Evolutionary conservation across 1,140 invertebrate genomes (phyloP).

Genomic region (Nilaparvata lugens): DNA sequence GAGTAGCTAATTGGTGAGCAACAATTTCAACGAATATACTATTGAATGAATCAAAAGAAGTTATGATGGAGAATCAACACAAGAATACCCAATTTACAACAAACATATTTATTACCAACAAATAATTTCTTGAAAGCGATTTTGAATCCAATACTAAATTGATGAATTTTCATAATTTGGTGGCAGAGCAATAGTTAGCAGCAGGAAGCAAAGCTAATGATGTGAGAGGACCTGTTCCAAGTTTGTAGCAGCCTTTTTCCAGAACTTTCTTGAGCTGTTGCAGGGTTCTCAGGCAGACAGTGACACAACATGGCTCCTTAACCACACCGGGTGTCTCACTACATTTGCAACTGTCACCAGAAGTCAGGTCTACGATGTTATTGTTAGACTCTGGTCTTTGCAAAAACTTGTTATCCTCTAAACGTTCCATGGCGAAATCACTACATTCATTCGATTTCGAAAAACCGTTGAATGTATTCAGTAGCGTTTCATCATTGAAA

Average conservation of each 20-base stretch:
- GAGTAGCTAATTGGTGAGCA: too few relatives aligned
- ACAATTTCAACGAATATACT: too few relatives aligned
- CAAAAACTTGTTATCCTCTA: neutral
- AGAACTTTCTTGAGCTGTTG: constrained; percentile 26
- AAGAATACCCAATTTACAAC: too few relatives aligned
- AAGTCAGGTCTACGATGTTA: neutral
- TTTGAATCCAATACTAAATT: too few relatives aligned
- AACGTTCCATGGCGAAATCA: neutral
- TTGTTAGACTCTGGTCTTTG: neutral
- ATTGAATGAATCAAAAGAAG: too few relatives aligned
- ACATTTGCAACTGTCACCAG: neutral
- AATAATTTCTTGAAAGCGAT: too few relatives aligned
- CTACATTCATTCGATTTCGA: neutral
- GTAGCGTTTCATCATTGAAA: neutral
- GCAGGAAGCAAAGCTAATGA: too few relatives aligned
- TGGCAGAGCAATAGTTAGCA: too few relatives aligned
- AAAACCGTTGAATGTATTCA: neutral
- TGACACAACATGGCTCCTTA: constrained; percentile 26
- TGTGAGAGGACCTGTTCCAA: neutral
- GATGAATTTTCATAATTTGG: too few relatives aligned
- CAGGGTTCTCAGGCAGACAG: constrained; percentile 30
- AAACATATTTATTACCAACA: too few relatives aligned
- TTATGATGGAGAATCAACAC: too few relatives aligned
- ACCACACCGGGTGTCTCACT: neutral
- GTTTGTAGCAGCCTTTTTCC: constrained; percentile 18